These are phyloP conservation scores for Trachurus trachurus DNA, from an alignment of 2,797 vertebrate genomes.

Conservation along the genomic window DNA sequence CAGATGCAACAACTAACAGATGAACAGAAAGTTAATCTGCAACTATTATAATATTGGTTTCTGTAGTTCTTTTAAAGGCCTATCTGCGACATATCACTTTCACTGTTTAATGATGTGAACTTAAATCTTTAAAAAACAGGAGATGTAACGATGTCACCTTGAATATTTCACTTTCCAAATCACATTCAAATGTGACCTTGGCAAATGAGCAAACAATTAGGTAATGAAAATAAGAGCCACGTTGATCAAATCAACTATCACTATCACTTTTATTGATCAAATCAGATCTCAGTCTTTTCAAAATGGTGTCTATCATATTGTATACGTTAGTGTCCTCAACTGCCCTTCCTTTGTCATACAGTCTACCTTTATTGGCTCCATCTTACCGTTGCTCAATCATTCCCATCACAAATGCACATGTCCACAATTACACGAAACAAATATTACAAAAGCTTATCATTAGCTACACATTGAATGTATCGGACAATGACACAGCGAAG, in stretches of 20 bases:
- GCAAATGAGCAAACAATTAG: too few species aligned
- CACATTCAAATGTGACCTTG: not conserved
- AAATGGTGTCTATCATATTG: not conserved
- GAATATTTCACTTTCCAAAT: not conserved
- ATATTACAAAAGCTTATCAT: not conserved
- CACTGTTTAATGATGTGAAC: not conserved
- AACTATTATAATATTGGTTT: too few species aligned
- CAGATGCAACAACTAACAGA: too few species aligned
- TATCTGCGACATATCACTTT: not conserved
- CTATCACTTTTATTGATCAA: not conserved
- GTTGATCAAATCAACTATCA: not conserved
- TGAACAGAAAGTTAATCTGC: too few species aligned
- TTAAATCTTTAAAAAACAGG: not conserved
- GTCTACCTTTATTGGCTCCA: not conserved
- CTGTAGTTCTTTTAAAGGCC: too few species aligned
- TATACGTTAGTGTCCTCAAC: not conserved
- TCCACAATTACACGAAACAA: not conserved
- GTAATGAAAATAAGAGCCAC: not conserved
- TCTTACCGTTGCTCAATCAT: rapidly evolving
- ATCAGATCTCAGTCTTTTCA: too few species aligned
- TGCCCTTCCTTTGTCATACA: not conserved
- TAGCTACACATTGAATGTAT: not conserved
- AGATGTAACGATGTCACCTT: not conserved
- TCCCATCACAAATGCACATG: rapidly evolving
- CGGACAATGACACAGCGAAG: not conserved